Evolutionary conservation across 2,113 vertebrate species (phyloP).

Genomic region (Strigops habroptila): DNA sequence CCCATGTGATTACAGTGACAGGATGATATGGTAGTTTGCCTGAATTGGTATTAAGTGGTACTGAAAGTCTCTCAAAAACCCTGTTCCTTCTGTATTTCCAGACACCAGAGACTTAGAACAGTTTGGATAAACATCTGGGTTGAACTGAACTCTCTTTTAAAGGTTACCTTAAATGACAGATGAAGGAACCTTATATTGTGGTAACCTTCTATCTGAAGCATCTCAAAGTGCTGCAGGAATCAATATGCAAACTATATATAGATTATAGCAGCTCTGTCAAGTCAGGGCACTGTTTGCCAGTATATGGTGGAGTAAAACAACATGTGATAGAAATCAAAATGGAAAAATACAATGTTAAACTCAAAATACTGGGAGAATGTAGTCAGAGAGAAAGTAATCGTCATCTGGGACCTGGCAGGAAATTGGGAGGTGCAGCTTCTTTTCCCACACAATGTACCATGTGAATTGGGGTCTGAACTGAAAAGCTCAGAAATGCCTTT

Average conservation of each 20-base stretch:
- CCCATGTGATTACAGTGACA: slow-evolving; percentile 35
- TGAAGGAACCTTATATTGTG: not conserved
- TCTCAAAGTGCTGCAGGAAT: slow-evolving; percentile 13
- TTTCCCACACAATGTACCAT: not conserved
- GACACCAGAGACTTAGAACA: not conserved
- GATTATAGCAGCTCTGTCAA: not conserved
- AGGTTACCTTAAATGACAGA: slow-evolving; percentile 23
- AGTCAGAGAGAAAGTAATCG: not conserved
- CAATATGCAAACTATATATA: slow-evolving; percentile 28
- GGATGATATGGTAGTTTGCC: slow-evolving; percentile 32
- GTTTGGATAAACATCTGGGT: slow-evolving; percentile 34
- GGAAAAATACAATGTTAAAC: not conserved
- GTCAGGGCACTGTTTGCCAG: not conserved
- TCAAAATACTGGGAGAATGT: not conserved
- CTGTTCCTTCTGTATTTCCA: not conserved
- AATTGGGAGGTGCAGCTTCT: not conserved
- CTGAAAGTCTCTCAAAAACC: not conserved
- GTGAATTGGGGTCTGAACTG: slow-evolving; percentile 19
- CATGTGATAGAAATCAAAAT: not conserved
- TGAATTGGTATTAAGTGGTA: slow-evolving; percentile 32
- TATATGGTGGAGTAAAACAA: not conserved
- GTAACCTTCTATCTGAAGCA: slow-evolving; percentile 8
- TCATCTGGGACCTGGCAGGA: not conserved
- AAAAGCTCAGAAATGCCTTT: not conserved
- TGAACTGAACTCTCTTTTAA: slow-evolving; percentile 2